Evolutionary conservation across 2,888 invertebrate species (phyloP), one percentile per base, ranked within the genome.

Genomic region (Pocota personata): DNA sequence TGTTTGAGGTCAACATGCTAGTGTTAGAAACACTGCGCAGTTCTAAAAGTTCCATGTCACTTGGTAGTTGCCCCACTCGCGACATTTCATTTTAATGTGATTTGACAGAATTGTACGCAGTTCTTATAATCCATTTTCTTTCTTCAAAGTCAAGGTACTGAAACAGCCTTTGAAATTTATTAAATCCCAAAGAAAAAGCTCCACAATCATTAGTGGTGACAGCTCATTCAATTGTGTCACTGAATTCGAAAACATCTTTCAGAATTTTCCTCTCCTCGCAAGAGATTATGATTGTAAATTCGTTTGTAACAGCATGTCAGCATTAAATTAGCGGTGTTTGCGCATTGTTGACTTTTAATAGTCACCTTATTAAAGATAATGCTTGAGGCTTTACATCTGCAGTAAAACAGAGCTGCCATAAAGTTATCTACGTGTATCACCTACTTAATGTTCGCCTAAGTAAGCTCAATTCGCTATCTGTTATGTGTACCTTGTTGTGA

Each of bases 241-340:
- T 12, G 14, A 14, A 6, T 40, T 40, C 5, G 14, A 40, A 14
- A 14, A 40, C 1, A 6, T 40, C 14, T n/a, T 14, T 5, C 3
- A 14, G 40, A 40, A 40, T 14, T 6, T 24, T 24, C n/a, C 3
- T 14, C 5, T 14, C 6, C 40, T 40, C 14, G 12, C n/a, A 40
- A 14, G 40, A 27, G 40, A 16, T 62, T 30, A 12, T 2, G 19
- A 43, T 0, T 27, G 60, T 24, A 24, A n/a, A 21, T 60, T 40
- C 24, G 24, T 12, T 14, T 62, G 60, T 62, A 46, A 62, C 10
- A 43, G 3, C 8, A 14, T 43, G 43, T 62, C 43, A 16, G 60
- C 24, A 24, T n/a, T 24, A 21, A 60, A 40, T 62, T 46, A 62
- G 43, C 62, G 14, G 62, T 46, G 62, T 60, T 60, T 27, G 40